Evolutionary conservation across 1,140 invertebrate genomes (phyloP).

Genomic region (Ceratosolen fusciceps): DNA sequence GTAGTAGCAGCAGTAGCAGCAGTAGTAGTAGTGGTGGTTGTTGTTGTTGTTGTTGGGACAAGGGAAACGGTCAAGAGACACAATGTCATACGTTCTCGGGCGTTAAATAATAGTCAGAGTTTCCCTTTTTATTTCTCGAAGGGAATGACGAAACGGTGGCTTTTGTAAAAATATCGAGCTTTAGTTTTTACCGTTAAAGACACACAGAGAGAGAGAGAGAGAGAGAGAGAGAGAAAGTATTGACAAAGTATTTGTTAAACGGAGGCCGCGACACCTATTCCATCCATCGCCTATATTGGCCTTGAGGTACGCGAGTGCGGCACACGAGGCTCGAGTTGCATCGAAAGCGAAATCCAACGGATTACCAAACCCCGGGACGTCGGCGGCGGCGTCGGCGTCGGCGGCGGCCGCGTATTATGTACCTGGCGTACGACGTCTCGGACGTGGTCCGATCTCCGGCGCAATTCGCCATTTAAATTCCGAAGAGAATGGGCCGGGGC

Average conservation of each 20-base stretch:
- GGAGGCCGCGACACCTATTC: slow-evolving; percentile 59
- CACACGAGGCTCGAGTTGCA: slow-evolving; percentile 54
- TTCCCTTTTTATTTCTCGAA: too few relatives aligned
- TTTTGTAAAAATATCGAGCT: too few relatives aligned
- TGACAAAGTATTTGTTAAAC: slow-evolving; percentile 23
- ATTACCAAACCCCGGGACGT: slow-evolving; percentile 58
- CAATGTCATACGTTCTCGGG: too few relatives aligned
- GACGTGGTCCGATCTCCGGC: background rate
- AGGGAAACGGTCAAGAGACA: too few relatives aligned
- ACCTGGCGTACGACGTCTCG: background rate
- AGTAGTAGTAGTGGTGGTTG: too few relatives aligned
- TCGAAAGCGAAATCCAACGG: slow-evolving; percentile 62
- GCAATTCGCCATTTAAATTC: background rate
- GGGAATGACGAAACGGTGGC: too few relatives aligned
- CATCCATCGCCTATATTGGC: slow-evolving; percentile 60
- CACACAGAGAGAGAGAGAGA: too few relatives aligned
- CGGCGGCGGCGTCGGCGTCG: background rate
- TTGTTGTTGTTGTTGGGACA: too few relatives aligned
- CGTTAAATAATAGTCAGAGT: too few relatives aligned
- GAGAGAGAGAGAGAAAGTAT: too few relatives aligned
- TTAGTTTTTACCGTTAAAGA: too few relatives aligned
- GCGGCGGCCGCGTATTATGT: background rate
- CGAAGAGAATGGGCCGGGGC: background rate
- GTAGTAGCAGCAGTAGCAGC: too few relatives aligned
- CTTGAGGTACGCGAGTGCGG: slow-evolving; percentile 56